Evolutionary conservation across 1,140 invertebrate genomes (phyloP).

Genomic region (Teleopsis dalmanni): DNA sequence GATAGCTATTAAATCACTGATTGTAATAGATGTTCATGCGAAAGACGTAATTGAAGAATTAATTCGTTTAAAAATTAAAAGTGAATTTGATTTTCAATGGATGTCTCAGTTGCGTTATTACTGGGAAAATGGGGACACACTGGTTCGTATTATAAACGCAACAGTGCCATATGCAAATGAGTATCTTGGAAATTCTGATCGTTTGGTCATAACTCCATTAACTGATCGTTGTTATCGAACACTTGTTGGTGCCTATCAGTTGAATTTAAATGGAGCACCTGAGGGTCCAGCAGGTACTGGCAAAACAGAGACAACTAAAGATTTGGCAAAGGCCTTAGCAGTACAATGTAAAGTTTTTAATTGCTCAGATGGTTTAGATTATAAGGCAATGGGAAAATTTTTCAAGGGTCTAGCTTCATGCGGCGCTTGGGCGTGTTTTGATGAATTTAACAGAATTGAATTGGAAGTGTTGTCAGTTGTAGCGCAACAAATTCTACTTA

Average conservation of each 20-base stretch:
- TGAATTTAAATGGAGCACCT: constrained; percentile 80
- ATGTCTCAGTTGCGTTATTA: constrained; percentile 85
- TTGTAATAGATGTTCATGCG: constrained; percentile 87
- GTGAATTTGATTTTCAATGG: constrained; percentile 85
- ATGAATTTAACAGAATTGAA: constrained; percentile 93
- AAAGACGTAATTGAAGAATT: constrained; percentile 78
- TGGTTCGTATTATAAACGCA: constrained; percentile 82
- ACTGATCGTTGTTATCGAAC: constrained; percentile 83
- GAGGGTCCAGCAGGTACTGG: constrained; percentile 85
- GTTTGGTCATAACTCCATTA: constrained; percentile 72
- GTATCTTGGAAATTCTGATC: constrained; percentile 73
- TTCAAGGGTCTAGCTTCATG: constrained; percentile 80
- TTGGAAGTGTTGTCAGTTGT: constrained; percentile 78
- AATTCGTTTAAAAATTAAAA: constrained; percentile 57
- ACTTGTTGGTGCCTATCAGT: constrained; percentile 77
- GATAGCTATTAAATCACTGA: constrained; percentile 76
- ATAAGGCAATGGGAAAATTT: constrained; percentile 88
- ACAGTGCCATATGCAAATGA: constrained; percentile 82
- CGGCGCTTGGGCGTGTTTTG: constrained; percentile 91
- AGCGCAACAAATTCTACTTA: constrained; percentile 75
- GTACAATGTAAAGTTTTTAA: constrained; percentile 92
- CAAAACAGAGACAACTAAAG: constrained; percentile 86
- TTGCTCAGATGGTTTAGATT: constrained; percentile 89
- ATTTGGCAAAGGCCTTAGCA: constrained; percentile 80
- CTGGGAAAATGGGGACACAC: constrained; percentile 70